Base-by-base conservation (phyloP, 2,113 vertebrate species). In the Chaetops frenatus region DNA sequence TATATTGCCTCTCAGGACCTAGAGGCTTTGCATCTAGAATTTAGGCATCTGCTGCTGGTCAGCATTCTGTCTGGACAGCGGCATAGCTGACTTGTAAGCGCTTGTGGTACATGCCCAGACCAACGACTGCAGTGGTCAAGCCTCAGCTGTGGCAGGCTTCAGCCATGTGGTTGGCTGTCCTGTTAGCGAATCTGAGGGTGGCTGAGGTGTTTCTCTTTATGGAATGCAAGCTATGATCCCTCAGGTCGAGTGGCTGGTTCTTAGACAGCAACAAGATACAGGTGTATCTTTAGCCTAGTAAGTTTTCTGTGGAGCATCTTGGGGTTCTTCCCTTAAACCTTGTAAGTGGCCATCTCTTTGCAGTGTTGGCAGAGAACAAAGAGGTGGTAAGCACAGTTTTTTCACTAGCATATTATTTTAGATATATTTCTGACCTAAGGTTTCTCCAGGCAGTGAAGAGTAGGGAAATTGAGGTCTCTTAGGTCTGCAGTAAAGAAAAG, bases 381-480 rank as follows among this genome's bases (percentile, higher is more conserved):
- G 11, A 3, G 3, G 14, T 51, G 16, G 11, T 17, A 74, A 74
- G 15, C 14, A 19, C 11, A 38, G 11, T 31, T 7, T 16, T 73
- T 79, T 60, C 28, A 64, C 13, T 4, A 53, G 13, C 56, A 28
- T 27, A 7, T 67, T 47, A 18, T 24, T 88, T 81, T 44, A 66
- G 15, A 38, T 29, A 22, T 4, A 22, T 15, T 19, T 47, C 6
- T 78, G 11, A 22, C 21, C 8, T 45, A 38, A 71, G 9, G 9
- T 62, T 60, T 6, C 23, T 86, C 12, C 40, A 60, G 35, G 8
- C 4, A 79, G 22, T 58, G 38, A 71, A n/a, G 7, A 48, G 8
- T 10, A 4, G 6, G 21, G 20, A 56, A 84, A 56, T 15, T 0
- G 0, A 74, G 15, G 15, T 29, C 15, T 87, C 3, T 45, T 57